Evolutionary conservation across 2,888 invertebrate genomes (phyloP), one percentile per base, ranked within the genome.

Genomic region (Cyaniris semiargus): DNA sequence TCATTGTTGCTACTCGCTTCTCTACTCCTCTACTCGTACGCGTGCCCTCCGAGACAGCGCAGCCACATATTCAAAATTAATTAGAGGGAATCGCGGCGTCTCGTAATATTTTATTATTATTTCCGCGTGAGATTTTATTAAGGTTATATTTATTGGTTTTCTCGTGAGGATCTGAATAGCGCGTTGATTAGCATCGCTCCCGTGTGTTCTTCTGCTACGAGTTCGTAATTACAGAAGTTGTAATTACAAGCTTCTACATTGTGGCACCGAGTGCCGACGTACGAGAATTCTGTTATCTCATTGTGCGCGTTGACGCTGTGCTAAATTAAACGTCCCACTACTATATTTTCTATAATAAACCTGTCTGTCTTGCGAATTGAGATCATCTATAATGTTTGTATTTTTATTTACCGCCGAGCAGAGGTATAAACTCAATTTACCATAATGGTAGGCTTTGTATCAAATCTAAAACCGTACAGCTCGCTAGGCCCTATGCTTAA

Each of bases 41-140:
- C 23, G 27, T 5, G 23, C 66, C 66, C 66, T 66, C 92, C 94
- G 90, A 93, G 93, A 92, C 93, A 89, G 89, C 86, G 89, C 87
- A 88, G 87, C 91, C 91, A 88, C 89, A 91, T 90, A 92, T 90
- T 92, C 90, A 90, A 94, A 93, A 94, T 94, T 94, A 94, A 94
- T 94, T 94, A 94, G 91, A 90, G 90, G 88, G 93, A 92, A 91
- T 91, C 91, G 90, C 86, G 87, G 86, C 87, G 84, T 90, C 92
- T 89, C 89, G 90, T 92, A 90, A 93, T 93, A 92, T 93, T 93
- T 93, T 93, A 93, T 91, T 93, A 94, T 92, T 92, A 93, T 91
- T 92, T 92, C 88, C 89, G 88, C 86, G 88, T 89, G 86, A 88
- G 89, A 88, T 92, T 93, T 93, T 93, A 93, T 90, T 91, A 91